A percentile compares a stretch with the other conserved stretches of the same genome.
Evolutionary conservation across 2,888 invertebrate species (phyloP).

Genomic region (Hymenopus coronatus): DNA sequence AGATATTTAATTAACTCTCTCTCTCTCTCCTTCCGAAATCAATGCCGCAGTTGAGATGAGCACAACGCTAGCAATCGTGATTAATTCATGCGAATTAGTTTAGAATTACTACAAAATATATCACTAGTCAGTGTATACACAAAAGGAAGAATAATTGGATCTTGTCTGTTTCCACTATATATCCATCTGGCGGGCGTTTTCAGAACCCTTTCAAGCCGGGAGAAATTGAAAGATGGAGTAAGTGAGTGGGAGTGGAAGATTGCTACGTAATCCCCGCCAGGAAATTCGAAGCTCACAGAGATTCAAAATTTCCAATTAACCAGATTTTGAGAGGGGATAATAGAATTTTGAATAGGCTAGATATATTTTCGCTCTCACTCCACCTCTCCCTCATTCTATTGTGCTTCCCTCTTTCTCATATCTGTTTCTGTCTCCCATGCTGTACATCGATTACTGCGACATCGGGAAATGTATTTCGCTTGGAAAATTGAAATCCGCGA

Average conservation of each 20-base stretch:
- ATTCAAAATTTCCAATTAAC: conserved; percentile 32
- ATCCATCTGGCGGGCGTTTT: conserved; percentile 13
- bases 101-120: conserved; percentile 16
- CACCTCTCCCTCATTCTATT: not conserved
- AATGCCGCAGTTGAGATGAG: not conserved
- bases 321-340: conserved; percentile 31
- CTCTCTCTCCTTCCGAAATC: not conserved
- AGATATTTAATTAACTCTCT: no score
- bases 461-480: conserved; percentile 16
- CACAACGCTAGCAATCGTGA: conserved; percentile 5
- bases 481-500: conserved; percentile 13
- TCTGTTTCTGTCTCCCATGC: conserved; percentile 5
- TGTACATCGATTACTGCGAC: conserved; percentile 17
- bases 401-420: not conserved
- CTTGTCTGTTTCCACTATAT: not conserved
- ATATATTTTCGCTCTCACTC: conserved; percentile 7
- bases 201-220: conserved; percentile 23
- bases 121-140: conserved; percentile 16
- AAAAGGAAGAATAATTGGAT: conserved; percentile 27
- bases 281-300: conserved; percentile 31
- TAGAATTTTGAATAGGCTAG: conserved; percentile 27
- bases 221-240: conserved; percentile 14
- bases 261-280: conserved; percentile 28
- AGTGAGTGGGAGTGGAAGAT: not conserved
- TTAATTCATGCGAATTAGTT: conserved; percentile 28